Evolutionary conservation across 2,888 invertebrate species (phyloP).

Genomic region (Muschampia plurimacula): DNA sequence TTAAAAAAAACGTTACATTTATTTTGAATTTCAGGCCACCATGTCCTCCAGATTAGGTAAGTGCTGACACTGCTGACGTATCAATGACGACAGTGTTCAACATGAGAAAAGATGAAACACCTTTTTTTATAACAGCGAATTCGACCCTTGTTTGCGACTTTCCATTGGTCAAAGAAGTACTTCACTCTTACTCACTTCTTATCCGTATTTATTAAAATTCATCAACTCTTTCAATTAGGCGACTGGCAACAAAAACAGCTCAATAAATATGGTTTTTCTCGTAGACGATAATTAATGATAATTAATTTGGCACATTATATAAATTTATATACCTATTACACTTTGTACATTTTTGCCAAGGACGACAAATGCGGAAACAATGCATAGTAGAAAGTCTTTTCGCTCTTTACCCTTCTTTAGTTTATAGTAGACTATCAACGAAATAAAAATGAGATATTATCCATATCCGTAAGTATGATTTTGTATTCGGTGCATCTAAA

Average conservation of each 20-base stretch:
- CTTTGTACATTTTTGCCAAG: neutral
- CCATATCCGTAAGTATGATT: neutral
- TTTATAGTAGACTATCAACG: slow-evolving; percentile 2
- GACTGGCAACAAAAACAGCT: too few relatives aligned
- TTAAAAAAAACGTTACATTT: neutral
- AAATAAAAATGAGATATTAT: neutral
- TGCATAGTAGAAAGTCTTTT: slow-evolving; percentile 15
- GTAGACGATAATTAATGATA: too few relatives aligned
- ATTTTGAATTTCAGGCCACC: slow-evolving; percentile 49
- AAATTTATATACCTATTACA: neutral
- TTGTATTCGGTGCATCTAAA: too few relatives aligned
- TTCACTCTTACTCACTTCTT: too few relatives aligned
- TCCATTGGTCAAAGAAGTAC: too few relatives aligned
- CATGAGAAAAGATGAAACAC: too few relatives aligned
- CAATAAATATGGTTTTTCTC: too few relatives aligned
- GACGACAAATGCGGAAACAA: slow-evolving; percentile 18
- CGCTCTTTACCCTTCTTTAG: slow-evolving; percentile 6
- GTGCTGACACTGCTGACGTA: too few relatives aligned
- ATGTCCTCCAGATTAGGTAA: slow-evolving; percentile 66
- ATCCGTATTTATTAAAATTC: too few relatives aligned
- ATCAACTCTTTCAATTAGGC: too few relatives aligned
- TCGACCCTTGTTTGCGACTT: too few relatives aligned
- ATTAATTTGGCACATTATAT: neutral
- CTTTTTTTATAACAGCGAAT: neutral
- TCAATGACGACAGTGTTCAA: neutral